A percentile compares a stretch with the other conserved stretches of the same genome.
phyloP scores from a whole-genome alignment of 2,888 invertebrate genomes.

The Erebia ligea region DNA sequence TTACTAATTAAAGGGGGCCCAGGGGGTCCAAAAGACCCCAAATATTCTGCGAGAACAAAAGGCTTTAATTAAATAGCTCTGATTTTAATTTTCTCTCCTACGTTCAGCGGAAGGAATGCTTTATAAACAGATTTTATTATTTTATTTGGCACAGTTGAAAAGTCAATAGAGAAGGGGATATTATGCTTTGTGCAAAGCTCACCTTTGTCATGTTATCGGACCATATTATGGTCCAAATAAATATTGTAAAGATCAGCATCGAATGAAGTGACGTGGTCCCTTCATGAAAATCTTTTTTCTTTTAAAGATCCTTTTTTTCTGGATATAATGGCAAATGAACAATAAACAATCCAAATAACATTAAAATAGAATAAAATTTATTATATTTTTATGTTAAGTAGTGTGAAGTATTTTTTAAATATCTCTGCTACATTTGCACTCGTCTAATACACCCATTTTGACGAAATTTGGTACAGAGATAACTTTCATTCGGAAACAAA shows the following conservation, averaged over 20 bases:
- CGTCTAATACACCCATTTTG: too few relatives aligned
- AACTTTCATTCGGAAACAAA: too few relatives aligned
- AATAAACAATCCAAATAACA: too few relatives aligned
- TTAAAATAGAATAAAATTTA: too few relatives aligned
- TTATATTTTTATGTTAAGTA: too few relatives aligned
- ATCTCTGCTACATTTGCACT: too few relatives aligned
- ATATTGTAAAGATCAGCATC: background rate
- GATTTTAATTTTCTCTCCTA: conserved; percentile 52
- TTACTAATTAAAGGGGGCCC: conserved; percentile 64
- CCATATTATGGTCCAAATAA: background rate
- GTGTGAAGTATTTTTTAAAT: too few relatives aligned
- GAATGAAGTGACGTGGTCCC: too few relatives aligned
- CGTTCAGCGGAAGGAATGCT: conserved; percentile 30
- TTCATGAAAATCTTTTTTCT: too few relatives aligned
- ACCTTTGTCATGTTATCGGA: background rate
- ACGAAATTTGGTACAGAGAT: too few relatives aligned
- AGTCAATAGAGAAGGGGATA: background rate
- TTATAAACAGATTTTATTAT: conserved; percentile 38
- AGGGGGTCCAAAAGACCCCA: conserved; percentile 51
- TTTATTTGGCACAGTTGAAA: conserved; percentile 28
- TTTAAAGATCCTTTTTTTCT: too few relatives aligned
- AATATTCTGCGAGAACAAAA: conserved; percentile 63
- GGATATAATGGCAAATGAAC: too few relatives aligned
- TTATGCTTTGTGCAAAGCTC: background rate
- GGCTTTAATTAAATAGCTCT: conserved; percentile 62